Evolutionary conservation across 2,888 invertebrate genomes (phyloP).

Genomic region (Megamerina dolium): DNA sequence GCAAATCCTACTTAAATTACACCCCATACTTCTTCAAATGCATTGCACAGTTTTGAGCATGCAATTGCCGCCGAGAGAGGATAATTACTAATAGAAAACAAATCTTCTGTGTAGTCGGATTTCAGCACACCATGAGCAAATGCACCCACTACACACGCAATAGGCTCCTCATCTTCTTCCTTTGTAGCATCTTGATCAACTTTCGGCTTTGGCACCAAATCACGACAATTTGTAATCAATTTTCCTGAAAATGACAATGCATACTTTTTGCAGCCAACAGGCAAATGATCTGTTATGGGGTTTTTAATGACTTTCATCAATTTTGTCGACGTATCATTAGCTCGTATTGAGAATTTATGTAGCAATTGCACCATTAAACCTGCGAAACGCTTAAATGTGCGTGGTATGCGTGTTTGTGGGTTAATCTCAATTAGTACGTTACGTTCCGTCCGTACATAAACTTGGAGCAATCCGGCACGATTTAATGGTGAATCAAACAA

Average conservation of each 20-base stretch:
- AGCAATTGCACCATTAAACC: conserved; percentile 96
- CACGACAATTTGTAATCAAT: conserved; percentile 60
- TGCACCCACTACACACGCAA: conserved; percentile 89
- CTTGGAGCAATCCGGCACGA: conserved; percentile 91
- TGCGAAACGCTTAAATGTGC: conserved; percentile 95
- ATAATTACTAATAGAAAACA: conserved; percentile 89
- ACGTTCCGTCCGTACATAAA: conserved; percentile 84
- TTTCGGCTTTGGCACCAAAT: conserved; percentile 62
- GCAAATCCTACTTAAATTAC: conserved; percentile 51
- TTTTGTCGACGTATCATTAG: conserved; percentile 82
- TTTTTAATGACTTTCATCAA: conserved; percentile 94
- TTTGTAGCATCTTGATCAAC: conserved; percentile 2
- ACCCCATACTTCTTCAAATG: conserved; percentile 92
- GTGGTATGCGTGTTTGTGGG: conserved; percentile 93
- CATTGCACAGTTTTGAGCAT: conserved; percentile 89
- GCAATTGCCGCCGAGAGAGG: conserved; percentile 94
- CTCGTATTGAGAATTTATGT: conserved; percentile 88
- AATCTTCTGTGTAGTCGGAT: conserved; percentile 83
- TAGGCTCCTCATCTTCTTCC: conserved; percentile 68
- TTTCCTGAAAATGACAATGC: conserved; percentile 85
- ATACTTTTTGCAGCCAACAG: conserved; percentile 86
- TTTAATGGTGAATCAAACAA: conserved; percentile 96
- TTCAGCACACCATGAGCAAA: conserved; percentile 95
- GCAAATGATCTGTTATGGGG: conserved; percentile 89
- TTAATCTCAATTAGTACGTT: conserved; percentile 93